Evolutionary conservation across 2,113 vertebrate genomes (phyloP).

Genomic region (Gallinago undulata): DNA sequence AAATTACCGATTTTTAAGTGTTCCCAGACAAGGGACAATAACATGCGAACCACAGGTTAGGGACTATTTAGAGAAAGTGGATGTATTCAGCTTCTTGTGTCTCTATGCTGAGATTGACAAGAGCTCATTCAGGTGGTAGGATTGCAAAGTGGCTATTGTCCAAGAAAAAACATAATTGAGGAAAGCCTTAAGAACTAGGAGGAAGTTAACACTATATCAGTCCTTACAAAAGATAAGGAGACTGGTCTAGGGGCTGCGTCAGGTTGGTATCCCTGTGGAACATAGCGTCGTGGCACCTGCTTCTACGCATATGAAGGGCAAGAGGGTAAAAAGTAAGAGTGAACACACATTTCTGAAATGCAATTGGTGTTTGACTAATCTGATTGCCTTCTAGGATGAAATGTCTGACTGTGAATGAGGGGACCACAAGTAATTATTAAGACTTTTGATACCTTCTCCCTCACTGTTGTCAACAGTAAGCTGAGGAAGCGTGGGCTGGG

Average conservation of each 20-base stretch:
- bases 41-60: not conserved
- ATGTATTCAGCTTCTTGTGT: not conserved
- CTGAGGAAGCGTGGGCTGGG: not conserved
- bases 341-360: not conserved
- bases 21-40: not conserved
- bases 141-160: not conserved
- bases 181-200: not conserved
- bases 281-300: rapidly evolving
- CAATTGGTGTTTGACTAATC: not conserved
- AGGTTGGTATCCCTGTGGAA: not conserved
- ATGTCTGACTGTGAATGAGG: not conserved
- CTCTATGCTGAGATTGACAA: not conserved
- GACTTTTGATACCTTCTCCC: not conserved
- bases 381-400: not conserved
- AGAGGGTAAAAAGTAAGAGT: not conserved
- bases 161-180: not conserved
- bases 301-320: not conserved
- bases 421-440: not conserved
- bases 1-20: not conserved
- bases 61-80: not conserved
- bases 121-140: not conserved
- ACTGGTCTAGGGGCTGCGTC: not conserved
- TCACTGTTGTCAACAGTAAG: not conserved
- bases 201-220: not conserved
- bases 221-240: not conserved